Conservation (phyloP, 2,113 vertebrate species). For the Aptenodytes forsteri region DNA sequence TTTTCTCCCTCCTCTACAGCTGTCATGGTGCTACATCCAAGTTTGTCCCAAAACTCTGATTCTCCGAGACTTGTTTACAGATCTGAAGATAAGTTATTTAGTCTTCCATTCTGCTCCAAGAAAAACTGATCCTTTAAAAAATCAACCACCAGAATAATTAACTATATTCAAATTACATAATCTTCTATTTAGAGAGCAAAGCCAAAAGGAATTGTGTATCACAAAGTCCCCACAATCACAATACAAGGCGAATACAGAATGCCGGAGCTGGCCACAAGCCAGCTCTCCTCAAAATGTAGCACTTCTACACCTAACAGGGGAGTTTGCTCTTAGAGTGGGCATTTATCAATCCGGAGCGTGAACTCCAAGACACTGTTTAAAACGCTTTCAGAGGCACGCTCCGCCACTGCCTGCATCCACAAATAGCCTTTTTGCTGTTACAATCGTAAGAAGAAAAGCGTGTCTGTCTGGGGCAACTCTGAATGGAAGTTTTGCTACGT, state of each 20-base stretch:
- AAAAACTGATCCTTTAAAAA: background rate
- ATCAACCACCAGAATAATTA: background rate
- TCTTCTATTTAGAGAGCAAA: background rate
- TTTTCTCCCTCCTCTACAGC: background rate
- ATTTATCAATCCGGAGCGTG: background rate
- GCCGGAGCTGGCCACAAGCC: background rate
- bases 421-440: background rate
- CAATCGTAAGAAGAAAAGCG: no score
- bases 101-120: background rate
- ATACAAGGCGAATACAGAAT: background rate
- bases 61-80: background rate
- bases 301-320: no score
- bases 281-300: background rate
- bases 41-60: background rate
- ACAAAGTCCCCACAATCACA: background rate
- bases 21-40: background rate
- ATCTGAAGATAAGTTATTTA: background rate
- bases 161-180: background rate
- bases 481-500: no score
- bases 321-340: rapidly evolving
- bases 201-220: background rate
- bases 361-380: background rate
- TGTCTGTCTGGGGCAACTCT: no score
- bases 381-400: no score
- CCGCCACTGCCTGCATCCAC: rapidly evolving